These are phyloP conservation scores for Simalia tracyae DNA, from an alignment of 2,797 vertebrate species.

Conservation along the genomic window DNA sequence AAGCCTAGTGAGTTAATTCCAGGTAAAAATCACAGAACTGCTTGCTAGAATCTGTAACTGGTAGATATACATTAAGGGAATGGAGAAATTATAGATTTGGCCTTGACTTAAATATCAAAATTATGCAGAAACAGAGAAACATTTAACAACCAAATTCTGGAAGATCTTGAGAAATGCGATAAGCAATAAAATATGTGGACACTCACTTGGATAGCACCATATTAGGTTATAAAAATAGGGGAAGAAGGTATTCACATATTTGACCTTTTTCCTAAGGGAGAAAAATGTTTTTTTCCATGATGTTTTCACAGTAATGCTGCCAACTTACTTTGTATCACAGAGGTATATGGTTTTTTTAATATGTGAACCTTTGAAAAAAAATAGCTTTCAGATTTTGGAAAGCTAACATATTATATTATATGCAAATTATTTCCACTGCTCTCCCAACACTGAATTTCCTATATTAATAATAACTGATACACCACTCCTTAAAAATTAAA, in stretches of 20 bases:
- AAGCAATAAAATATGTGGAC: not conserved
- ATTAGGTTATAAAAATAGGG: not conserved
- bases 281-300: not conserved
- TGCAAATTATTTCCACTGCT: slow-evolving; percentile 6
- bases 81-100: not conserved
- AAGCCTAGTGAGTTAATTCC: not conserved
- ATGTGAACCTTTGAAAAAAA: slow-evolving; percentile 14
- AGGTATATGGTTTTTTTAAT: not conserved
- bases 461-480: slow-evolving; percentile 1
- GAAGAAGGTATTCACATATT: not conserved
- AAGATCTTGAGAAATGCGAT: not conserved
- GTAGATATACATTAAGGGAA: not conserved
- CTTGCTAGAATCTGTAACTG: not conserved
- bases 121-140: not conserved
- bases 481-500: slow-evolving; percentile 1
- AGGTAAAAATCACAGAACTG: not conserved
- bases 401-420: slow-evolving; percentile 10
- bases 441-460: not conserved
- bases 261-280: not conserved
- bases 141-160: not conserved
- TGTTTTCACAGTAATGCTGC: not conserved
- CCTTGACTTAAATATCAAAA: not conserved
- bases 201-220: not conserved
- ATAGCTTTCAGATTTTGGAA: not conserved
- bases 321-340: not conserved